Evolutionary conservation across 2,797 vertebrate genomes (phyloP).

Genomic region (Enteromius argenteus): DNA sequence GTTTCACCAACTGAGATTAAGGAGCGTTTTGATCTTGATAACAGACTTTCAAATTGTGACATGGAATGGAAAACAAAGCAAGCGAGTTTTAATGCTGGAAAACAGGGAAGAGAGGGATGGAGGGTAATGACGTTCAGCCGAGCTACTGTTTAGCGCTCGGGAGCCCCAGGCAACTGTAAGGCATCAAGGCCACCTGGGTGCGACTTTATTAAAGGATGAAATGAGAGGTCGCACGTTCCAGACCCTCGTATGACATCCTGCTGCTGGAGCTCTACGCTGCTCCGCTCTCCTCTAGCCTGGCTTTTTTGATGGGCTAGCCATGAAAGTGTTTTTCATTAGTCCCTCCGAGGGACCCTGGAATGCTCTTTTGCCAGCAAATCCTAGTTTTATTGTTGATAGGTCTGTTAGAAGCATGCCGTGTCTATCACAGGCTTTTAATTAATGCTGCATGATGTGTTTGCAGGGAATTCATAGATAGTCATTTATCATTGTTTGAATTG

Average conservation of each 20-base stretch:
- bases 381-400: slow-evolving; percentile 80
- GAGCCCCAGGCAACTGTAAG: slow-evolving; percentile 78
- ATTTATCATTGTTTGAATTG: not conserved
- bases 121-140: slow-evolving; percentile 65
- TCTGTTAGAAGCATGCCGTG: slow-evolving; percentile 78
- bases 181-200: slow-evolving; percentile 85
- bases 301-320: slow-evolving; percentile 75
- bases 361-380: slow-evolving; percentile 80
- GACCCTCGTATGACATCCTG: slow-evolving; percentile 81
- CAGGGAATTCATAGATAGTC: slow-evolving; percentile 71
- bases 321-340: slow-evolving; percentile 85
- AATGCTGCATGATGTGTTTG: slow-evolving; percentile 76
- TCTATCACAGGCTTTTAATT: slow-evolving; percentile 82
- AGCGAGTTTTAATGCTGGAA: slow-evolving; percentile 58
- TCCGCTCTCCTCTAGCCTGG: slow-evolving; percentile 62
- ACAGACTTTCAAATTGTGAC: slow-evolving; percentile 60
- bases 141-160: slow-evolving; percentile 76
- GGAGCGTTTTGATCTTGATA: slow-evolving; percentile 65
- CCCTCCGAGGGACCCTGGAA: slow-evolving; percentile 77
- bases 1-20: slow-evolving; percentile 71
- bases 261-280: slow-evolving; percentile 74
- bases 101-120: slow-evolving; percentile 61
- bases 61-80: slow-evolving; percentile 60
- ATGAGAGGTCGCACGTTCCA: slow-evolving; percentile 83
- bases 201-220: slow-evolving; percentile 88